Evolutionary conservation across 2,113 vertebrate genomes (phyloP).

Genomic region (Maccullochella peelii): DNA sequence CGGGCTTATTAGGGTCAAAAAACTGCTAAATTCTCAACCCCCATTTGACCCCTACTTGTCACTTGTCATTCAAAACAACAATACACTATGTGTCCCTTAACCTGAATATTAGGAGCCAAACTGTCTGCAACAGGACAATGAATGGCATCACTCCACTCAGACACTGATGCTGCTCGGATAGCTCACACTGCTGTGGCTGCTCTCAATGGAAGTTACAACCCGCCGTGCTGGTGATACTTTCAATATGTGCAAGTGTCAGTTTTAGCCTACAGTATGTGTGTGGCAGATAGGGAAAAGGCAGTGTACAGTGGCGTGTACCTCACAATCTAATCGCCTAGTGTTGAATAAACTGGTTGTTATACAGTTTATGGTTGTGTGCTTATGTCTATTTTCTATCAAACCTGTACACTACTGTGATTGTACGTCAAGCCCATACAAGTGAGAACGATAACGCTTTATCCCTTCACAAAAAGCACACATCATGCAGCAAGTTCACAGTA

Average conservation of each 20-base stretch:
- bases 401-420: background rate
- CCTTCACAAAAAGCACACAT: background rate
- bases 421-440: background rate
- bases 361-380: background rate
- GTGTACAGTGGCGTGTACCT: background rate
- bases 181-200: constrained; percentile 23
- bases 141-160: constrained; percentile 14
- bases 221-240: constrained; percentile 18
- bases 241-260: constrained; percentile 25
- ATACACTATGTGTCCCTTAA: background rate
- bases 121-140: constrained; percentile 18
- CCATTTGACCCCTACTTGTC: background rate
- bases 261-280: constrained; percentile 2
- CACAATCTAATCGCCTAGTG: background rate
- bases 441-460: background rate
- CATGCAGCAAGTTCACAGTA: background rate
- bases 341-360: background rate
- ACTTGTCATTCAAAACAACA: constrained; percentile 8
- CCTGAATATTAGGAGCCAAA: constrained; percentile 9
- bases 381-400: background rate
- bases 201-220: constrained; percentile 42
- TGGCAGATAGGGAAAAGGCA: background rate
- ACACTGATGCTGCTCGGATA: constrained; percentile 15
- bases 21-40: background rate
- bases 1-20: background rate